These are phyloP conservation scores for Brachyhypopomus occidentalis DNA, from an alignment of 2,113 vertebrate species.

Conservation along the genomic window DNA sequence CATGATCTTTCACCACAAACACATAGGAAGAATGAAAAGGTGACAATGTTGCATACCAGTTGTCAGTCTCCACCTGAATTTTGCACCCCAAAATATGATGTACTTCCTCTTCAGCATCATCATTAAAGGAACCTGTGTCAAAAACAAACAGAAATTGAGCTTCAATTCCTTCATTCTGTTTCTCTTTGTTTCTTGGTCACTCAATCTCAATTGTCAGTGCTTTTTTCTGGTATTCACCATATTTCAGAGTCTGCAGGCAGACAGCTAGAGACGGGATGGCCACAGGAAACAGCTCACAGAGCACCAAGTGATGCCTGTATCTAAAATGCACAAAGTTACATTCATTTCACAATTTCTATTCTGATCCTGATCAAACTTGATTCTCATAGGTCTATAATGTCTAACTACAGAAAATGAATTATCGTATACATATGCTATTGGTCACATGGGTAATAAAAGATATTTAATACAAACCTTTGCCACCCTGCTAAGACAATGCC, in stretches of 20 bases:
- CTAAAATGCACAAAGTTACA: slow-evolving; percentile 48
- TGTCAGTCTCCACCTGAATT: slow-evolving; percentile 65
- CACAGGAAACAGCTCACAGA: slow-evolving; percentile 79
- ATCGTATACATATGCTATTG: neutral
- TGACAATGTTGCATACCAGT: slow-evolving; percentile 59
- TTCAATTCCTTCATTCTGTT: neutral
- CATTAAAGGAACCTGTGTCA: slow-evolving; percentile 68
- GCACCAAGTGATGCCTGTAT: slow-evolving; percentile 76
- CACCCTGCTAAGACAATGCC: slow-evolving; percentile 78
- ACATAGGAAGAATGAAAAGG: neutral
- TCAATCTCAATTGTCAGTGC: neutral
- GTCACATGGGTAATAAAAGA: neutral
- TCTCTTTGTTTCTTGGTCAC: neutral
- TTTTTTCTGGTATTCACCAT: slow-evolving; percentile 66
- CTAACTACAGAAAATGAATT: too few species aligned
- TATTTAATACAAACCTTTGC: slow-evolving; percentile 73
- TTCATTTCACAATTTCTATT: too few species aligned
- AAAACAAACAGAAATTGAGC: neutral
- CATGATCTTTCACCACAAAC: neutral
- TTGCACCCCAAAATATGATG: slow-evolving; percentile 71
- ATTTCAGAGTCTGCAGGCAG: slow-evolving; percentile 68
- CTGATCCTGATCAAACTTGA: too few species aligned
- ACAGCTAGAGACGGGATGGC: slow-evolving; percentile 75
- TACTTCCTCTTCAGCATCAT: slow-evolving; percentile 62
- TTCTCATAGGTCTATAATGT: too few species aligned